Evolutionary conservation across 2,888 invertebrate genomes (phyloP).

Genomic region (Alloplasta piceator): DNA sequence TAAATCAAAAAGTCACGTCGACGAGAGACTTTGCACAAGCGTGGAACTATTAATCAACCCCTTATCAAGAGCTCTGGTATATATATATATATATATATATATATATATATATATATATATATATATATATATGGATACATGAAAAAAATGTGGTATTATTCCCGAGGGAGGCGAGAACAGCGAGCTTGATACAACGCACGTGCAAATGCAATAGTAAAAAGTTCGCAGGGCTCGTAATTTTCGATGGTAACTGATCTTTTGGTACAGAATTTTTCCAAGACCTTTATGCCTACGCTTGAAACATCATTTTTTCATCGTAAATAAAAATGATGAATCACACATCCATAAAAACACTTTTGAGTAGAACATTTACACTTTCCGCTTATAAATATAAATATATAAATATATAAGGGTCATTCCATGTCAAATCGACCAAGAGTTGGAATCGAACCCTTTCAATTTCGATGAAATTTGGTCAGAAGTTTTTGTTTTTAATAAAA

Average conservation of each 20-base stretch:
- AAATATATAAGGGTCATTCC: too few species aligned
- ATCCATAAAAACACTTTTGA: too few species aligned
- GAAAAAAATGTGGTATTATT: not conserved
- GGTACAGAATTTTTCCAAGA: not conserved
- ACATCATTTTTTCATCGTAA: too few species aligned
- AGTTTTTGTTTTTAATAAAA: too few species aligned
- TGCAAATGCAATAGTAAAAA: conserved; percentile 2
- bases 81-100: too few species aligned
- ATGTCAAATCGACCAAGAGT: too few species aligned
- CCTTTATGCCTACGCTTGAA: not conserved
- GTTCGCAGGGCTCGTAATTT: not conserved
- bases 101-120: not conserved
- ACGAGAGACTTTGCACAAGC: not conserved
- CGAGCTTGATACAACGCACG: conserved; percentile 5
- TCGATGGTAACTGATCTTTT: too few species aligned
- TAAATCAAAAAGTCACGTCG: conserved; percentile 29
- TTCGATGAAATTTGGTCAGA: too few species aligned
- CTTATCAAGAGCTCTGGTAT: conserved; percentile 27
- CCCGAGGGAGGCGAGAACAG: conserved; percentile 2
- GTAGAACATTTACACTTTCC: too few species aligned
- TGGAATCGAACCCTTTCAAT: too few species aligned
- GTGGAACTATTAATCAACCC: conserved; percentile 24
- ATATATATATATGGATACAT: not conserved
- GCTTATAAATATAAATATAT: too few species aligned
- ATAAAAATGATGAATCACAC: too few species aligned